Evolutionary conservation across 1,140 invertebrate species (phyloP), one percentile per base, ranked within the genome.

Genomic region (Thereuonema tuberculata): DNA sequence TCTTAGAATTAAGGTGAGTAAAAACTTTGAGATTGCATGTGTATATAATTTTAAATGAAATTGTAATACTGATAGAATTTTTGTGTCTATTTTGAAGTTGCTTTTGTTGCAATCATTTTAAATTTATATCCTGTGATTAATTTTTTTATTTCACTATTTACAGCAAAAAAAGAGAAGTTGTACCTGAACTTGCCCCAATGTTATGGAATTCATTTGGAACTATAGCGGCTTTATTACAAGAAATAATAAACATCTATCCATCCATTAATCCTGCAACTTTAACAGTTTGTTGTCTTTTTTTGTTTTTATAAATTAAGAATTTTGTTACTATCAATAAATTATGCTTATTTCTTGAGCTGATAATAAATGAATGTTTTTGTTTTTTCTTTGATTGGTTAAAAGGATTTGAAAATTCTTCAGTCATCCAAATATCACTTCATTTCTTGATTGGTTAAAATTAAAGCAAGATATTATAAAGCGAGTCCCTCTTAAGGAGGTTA

Each of bases 201-300:
- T 72, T 99, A 59, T 99, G 96, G 96, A 86, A 98, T 73, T 96
- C 93, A 49, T 99, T 98, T 77, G 97, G 97, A 1, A 98, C 94
- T 17, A 93, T 93, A 20, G 89, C 93, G 29, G 93, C 93, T 46
- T 75, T 99, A 1, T 77, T 99, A 1, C 94, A 98, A 73, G 87
- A 90, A 69, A 82, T 85, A 20, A 90, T 98, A 5, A 93, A 93
- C 67, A 97, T 99, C 61, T 99, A 99, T 76, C 93, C 94, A 20
- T 88, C 92, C 1, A 97, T 99, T 64, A 95, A 94, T 75, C 96
- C 96, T 17, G 87, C 96, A 0, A 94, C 92, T 5, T 76, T 99
- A 27, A 96, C 93, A 21, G 92, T 75, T 68, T 66, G 69, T n/a
- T n/a, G n/a, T n/a, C 67, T 21, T 14, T 15, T 25, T 56, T 28